Evolutionary conservation across 2,113 vertebrate species (phyloP).

Genomic region (Siniperca chuatsi): DNA sequence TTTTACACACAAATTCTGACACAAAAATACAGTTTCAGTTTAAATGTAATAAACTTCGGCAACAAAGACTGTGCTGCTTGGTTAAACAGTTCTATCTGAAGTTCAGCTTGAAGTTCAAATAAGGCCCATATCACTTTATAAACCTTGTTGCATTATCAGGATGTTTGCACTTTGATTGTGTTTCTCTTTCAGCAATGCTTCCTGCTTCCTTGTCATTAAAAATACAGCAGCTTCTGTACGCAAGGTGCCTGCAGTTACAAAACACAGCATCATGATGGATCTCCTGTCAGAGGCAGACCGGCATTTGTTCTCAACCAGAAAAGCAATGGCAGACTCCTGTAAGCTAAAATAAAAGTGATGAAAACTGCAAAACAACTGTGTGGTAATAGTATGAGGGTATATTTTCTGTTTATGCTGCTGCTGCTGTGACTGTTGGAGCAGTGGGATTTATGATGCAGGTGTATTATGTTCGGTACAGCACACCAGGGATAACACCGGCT

Average conservation of each 20-base stretch:
- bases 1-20: not conserved
- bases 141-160: not conserved
- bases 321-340: not conserved
- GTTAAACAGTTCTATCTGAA: not conserved
- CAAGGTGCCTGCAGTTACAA: slow-evolving; percentile 30
- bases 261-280: slow-evolving; percentile 33
- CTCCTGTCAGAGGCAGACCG: slow-evolving; percentile 18
- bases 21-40: not conserved
- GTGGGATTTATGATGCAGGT: slow-evolving; percentile 2
- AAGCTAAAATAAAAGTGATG: not conserved
- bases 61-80: not conserved
- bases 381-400: not conserved
- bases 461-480: not conserved
- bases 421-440: not conserved
- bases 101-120: not conserved
- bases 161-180: slow-evolving; percentile 2
- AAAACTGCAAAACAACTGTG: not conserved
- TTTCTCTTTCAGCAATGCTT: slow-evolving; percentile 8
- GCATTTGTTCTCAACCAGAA: slow-evolving; percentile 20
- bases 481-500: not conserved
- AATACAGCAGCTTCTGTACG: slow-evolving; percentile 23
- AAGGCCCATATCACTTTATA: not conserved
- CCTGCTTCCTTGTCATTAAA: slow-evolving; percentile 32
- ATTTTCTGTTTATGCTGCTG: not conserved
- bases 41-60: not conserved